phyloP scores from a whole-genome alignment of 1,140 invertebrate species.

The Calliphora vicina region DNA sequence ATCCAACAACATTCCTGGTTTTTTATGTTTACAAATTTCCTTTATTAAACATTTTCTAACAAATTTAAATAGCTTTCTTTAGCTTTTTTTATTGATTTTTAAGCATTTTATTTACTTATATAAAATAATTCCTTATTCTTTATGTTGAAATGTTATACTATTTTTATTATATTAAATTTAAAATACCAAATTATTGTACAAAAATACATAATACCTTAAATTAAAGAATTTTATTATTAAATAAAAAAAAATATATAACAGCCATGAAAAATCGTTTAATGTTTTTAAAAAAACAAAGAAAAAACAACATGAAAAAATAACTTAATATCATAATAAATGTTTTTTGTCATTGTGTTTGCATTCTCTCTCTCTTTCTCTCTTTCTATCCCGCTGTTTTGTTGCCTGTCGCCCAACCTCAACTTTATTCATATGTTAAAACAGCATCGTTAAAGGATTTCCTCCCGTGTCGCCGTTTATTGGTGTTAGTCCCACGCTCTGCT shows the following conservation, averaged over 20 bases:
- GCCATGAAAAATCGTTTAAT: not conserved
- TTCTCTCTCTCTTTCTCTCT: not conserved
- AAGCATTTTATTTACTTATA: no score
- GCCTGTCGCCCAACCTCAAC: no score
- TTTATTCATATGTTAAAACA: constrained; percentile 64
- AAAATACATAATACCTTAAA: not conserved
- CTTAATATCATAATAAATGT: not conserved
- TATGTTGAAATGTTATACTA: no score
- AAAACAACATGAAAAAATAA: no score
- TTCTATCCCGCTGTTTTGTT: not conserved
- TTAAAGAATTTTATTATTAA: not conserved
- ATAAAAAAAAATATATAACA: not conserved
- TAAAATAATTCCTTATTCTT: no score
- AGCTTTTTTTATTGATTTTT: no score
- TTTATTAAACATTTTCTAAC: no score
- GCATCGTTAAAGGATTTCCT: constrained; percentile 95
- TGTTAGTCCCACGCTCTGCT: constrained; percentile 95
- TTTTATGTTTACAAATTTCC: no score
- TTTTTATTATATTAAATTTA: no score
- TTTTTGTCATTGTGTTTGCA: not conserved
- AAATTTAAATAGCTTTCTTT: no score
- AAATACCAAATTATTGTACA: no score
- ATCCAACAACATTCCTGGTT: no score
- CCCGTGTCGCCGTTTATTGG: constrained; percentile 97
- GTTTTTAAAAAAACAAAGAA: not conserved